Evolutionary conservation across 2,888 invertebrate species (phyloP).

Genomic region (Lithophane semibrunnea): DNA sequence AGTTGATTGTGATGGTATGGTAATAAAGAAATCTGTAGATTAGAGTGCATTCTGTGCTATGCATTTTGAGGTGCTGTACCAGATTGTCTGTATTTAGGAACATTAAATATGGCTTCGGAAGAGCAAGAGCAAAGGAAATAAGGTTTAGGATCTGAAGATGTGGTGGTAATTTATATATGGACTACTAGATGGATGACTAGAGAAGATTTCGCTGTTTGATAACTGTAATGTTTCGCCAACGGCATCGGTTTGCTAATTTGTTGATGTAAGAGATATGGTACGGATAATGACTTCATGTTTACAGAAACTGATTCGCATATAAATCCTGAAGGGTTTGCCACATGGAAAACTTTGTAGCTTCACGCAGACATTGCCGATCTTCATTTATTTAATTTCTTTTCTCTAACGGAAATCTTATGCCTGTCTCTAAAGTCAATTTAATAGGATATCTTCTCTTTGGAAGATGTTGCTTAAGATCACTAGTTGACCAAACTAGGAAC

Average conservation of each 20-base stretch:
- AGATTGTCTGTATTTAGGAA: not conserved
- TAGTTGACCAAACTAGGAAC: not conserved
- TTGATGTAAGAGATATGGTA: not conserved
- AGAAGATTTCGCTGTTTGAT: not conserved
- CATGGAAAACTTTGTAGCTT: not conserved
- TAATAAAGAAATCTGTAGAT: not conserved
- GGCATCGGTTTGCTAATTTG: not conserved
- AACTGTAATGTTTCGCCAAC: not conserved
- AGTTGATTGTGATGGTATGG: constrained; percentile 4
- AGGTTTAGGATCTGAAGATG: not conserved
- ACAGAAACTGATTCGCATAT: not conserved
- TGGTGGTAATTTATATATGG: not conserved
- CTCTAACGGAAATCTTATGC: not conserved
- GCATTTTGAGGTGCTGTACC: not conserved
- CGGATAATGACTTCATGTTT: not conserved
- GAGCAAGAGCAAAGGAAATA: not conserved
- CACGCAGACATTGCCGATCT: not conserved
- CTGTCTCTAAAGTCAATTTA: not conserved
- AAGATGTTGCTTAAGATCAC: not conserved
- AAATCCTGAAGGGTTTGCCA: not conserved
- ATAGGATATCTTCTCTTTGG: not conserved
- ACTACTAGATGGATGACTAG: not conserved
- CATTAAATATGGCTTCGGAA: not conserved
- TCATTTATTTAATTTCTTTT: not conserved
- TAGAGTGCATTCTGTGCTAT: not conserved